A percentile compares a stretch with the other conserved stretches of the same genome.
Conservation (phyloP, 2,888 invertebrate species). For the Galeruca laticollis region DNA sequence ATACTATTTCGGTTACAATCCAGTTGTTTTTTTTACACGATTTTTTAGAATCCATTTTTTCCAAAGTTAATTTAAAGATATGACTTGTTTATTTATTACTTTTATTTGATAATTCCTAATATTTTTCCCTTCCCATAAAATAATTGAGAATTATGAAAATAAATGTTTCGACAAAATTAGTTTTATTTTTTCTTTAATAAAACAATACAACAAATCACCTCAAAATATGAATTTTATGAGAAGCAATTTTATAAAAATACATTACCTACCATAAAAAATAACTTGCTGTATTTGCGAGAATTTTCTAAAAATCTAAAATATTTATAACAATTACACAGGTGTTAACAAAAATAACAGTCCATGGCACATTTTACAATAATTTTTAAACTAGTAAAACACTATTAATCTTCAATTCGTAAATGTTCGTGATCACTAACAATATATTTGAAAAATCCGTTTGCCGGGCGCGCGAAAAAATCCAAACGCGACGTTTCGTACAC, state of each 20-base stretch:
- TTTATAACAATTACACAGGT: not conserved
- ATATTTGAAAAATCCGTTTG: not conserved
- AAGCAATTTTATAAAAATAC: not conserved
- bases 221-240: not conserved
- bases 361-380: not conserved
- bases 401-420: not conserved
- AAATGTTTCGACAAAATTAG: no score
- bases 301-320: not conserved
- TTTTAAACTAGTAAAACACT: not conserved
- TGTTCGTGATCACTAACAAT: not conserved
- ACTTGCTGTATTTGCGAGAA: not conserved
- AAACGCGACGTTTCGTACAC: not conserved
- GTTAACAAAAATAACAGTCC: not conserved
- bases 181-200: no score
- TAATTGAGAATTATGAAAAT: no score
- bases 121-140: no score
- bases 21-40: no score
- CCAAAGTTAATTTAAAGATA: no score
- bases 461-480: conserved; percentile 7
- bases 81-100: no score
- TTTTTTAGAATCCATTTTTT: no score
- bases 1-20: no score
- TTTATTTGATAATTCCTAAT: no score
- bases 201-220: no score
- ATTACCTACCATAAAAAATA: conserved; percentile 4